Conservation (phyloP, 1,140 invertebrate genomes). For the Nasonia giraulti region DNA sequence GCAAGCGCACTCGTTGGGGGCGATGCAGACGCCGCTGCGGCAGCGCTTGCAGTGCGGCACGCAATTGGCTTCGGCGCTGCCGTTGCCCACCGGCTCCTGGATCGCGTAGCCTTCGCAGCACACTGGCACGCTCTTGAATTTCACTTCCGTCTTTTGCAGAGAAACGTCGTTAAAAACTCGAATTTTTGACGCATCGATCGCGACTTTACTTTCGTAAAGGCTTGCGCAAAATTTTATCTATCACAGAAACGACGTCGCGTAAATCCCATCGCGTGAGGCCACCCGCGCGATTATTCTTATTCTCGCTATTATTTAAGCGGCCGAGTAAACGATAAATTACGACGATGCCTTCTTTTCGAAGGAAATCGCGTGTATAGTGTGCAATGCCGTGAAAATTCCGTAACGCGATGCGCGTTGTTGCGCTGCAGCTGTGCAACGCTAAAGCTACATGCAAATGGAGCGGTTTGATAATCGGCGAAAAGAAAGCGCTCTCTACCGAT, state of each 20-base stretch:
- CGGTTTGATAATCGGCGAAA: neutral
- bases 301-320: neutral
- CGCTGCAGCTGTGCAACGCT: too few relatives aligned
- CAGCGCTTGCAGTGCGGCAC: constrained; percentile 65
- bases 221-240: constrained; percentile 18
- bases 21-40: constrained; percentile 69
- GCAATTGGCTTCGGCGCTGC: constrained; percentile 56
- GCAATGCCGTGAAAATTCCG: neutral
- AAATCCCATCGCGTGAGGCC: constrained; percentile 27
- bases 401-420: neutral
- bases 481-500: neutral
- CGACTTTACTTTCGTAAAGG: neutral
- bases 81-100: constrained; percentile 50
- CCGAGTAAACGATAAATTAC: constrained; percentile 31
- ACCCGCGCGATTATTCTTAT: neutral
- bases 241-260: constrained; percentile 18
- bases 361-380: neutral
- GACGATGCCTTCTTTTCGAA: neutral
- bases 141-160: constrained; percentile 62
- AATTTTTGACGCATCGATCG: neutral
- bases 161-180: neutral
- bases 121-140: constrained; percentile 60
- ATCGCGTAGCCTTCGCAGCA: constrained; percentile 68
- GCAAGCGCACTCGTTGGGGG: constrained; percentile 75
- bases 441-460: neutral